Evolutionary conservation across 2,888 invertebrate genomes (phyloP).

Genomic region (Lydus trimaculatus): DNA sequence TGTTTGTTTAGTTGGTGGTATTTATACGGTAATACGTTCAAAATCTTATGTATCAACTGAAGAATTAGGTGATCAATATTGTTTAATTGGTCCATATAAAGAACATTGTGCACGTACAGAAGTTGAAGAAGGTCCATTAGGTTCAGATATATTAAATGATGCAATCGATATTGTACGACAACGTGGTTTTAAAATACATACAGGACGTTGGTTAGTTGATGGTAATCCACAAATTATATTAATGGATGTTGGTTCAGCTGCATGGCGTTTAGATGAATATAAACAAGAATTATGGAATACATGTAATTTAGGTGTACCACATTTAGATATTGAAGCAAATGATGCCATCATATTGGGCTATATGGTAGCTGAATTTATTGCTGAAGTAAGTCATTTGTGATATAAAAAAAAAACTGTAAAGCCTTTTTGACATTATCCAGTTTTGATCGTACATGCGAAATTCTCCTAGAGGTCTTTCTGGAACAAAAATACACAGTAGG

Average conservation of each 20-base stretch:
- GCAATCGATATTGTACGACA: conserved; percentile 82
- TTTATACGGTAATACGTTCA: conserved; percentile 98
- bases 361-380: conserved; percentile 91
- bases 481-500: too few species aligned
- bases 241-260: conserved; percentile 96
- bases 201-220: conserved; percentile 99
- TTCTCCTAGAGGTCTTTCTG: too few species aligned
- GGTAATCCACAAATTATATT: conserved; percentile 98
- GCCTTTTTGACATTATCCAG: too few species aligned
- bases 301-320: conserved; percentile 90
- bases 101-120: conserved; percentile 93
- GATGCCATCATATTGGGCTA: conserved; percentile 97
- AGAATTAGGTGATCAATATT: conserved; percentile 98
- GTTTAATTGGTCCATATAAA: conserved; percentile 94
- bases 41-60: conserved; percentile 97
- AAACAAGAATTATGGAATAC: conserved; percentile 94
- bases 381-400: conserved; percentile 69
- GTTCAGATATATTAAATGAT: conserved; percentile 73
- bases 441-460: too few species aligned
- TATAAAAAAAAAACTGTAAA: too few species aligned
- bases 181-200: conserved; percentile 90
- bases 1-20: conserved; percentile 85
- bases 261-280: conserved; percentile 95
- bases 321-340: conserved; percentile 94
- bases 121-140: conserved; percentile 91